Base-by-base conservation (phyloP, 2,888 invertebrate species). In the Heteromyza rotundicornis region DNA sequence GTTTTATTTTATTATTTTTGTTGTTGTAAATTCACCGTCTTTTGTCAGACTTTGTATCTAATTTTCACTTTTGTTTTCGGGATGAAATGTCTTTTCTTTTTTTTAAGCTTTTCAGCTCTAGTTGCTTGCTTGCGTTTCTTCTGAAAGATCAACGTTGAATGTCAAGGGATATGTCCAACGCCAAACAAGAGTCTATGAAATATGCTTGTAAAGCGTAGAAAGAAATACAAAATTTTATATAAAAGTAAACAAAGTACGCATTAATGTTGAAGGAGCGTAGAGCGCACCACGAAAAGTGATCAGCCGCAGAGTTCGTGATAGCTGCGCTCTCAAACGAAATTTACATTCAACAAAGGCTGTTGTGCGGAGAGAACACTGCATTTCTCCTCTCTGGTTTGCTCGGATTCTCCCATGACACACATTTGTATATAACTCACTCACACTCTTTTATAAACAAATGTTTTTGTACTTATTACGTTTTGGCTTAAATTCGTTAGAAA, bases 141-240 rank as follows among this genome's bases (percentile, higher is more conserved):
- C 32, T 8, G 47, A 57, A 47, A 32, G 19, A 17, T 57, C n/a
- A 47, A 52, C 53, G 52, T 44, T 35, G 57, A 61, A 61, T 61
- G 57, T 57, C 57, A 52, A 40, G 56, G 56, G 19, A 40, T 16
- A 50, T 36, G 20, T 47, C 17, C 14, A 47, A 47, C n/a, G 20
- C 20, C 14, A 14, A 17, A 17, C 5, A 20, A 47, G 17, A 19
- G 14, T 20, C 20, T 47, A 3, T n/a, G 54, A 32, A n/a, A 35
- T 12, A 54, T 49, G 12, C 17, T n/a, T 44, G 17, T 20, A 35
- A 47, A 53, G 24, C 55, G 32, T 16, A 50, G 49, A 47, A 47
- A 47, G 2, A 17, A 47, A 19, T n/a, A 40, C 5, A 8, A n/a
- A 27, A 27, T 27, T 27, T n/a, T n/a, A n/a, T n/a, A 40, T n/a